Base-by-base conservation (phyloP, 2,113 vertebrate species). In the Sinocyclocheilus anshuiensis region DNA sequence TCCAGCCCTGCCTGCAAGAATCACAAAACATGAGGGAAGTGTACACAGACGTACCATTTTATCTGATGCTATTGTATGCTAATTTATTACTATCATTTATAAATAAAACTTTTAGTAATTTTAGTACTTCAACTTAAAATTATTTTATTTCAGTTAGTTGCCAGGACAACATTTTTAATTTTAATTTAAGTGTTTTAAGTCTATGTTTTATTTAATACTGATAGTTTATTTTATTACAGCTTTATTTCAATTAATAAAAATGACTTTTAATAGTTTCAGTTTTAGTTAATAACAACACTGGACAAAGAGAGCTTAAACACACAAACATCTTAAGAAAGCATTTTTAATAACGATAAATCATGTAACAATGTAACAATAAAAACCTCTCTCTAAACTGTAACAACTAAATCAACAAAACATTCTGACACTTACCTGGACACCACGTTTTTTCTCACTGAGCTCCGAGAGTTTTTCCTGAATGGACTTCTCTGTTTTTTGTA, bases 381-480 rank as follows among this genome's bases (percentile, higher is more conserved):
- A 50, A 11, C 45, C 45, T 48, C 45, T 45, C 42, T 1, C 3
- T 22, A 22, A 39, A 71, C 6, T 7, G 69, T 1, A 67, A 67
- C 63, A 67, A 29, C 6, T 36, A 18, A 20, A 39, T 74, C 18
- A 42, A 42, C 20, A 42, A n/a, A 45, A 48, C 6, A 2, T 16
- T 45, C 1, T 18, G 16, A 20, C 12, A 45, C 75, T 91, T 90
- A 95, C 94, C 89, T 63, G 87, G 79, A 88, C 89, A 2, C 75
- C 61, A 29, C 87, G 87, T 87, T 94, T 94, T 90, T 92, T 94
- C 77, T 93, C 71, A 36, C 87, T 85, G 57, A 95, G 87, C 26
- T 93, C 91, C 55, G 84, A 59, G 45, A 92, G 57, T 80, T 55
- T 89, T 88, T 69, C 86, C 67, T 87, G 88, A 78, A 94, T 88